Conservation (phyloP, 64 coral and sea anemone genomes). For the Orbicella faveolata region DNA sequence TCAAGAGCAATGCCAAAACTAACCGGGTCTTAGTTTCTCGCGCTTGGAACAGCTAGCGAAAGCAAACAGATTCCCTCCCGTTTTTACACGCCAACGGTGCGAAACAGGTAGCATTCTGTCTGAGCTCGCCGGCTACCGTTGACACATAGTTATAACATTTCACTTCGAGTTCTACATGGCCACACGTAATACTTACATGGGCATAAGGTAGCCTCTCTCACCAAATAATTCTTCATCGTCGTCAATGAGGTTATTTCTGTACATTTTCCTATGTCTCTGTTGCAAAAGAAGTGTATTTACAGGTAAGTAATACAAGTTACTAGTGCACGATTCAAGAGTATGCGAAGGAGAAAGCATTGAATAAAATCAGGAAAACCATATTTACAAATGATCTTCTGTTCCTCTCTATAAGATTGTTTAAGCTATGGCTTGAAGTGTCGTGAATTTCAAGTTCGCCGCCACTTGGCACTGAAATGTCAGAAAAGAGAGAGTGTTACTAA, state of each 20-base stretch:
- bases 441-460: constrained; percentile 42
- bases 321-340: not conserved
- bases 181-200: constrained; percentile 31
- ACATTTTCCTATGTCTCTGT: constrained; percentile 64
- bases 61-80: too few relatives aligned
- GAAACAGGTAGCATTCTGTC: too few relatives aligned
- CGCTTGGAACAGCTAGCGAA: too few relatives aligned
- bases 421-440: not conserved
- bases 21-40: too few relatives aligned
- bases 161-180: too few relatives aligned
- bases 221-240: constrained; percentile 37
- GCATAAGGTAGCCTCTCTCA: constrained; percentile 26
- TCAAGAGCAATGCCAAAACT: too few relatives aligned
- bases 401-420: constrained; percentile 12
- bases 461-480: not conserved
- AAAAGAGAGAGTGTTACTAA: not conserved
- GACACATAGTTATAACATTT: too few relatives aligned
- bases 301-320: not conserved
- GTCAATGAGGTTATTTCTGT: constrained; percentile 60
- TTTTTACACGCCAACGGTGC: too few relatives aligned
- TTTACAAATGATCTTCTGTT: constrained; percentile 15
- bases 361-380: not conserved
- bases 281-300: not conserved
- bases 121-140: too few relatives aligned
- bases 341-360: not conserved